Evolutionary conservation across 2,888 invertebrate species (phyloP), one percentile per base, ranked within the genome.

Genomic region (Chalcis sispes): DNA sequence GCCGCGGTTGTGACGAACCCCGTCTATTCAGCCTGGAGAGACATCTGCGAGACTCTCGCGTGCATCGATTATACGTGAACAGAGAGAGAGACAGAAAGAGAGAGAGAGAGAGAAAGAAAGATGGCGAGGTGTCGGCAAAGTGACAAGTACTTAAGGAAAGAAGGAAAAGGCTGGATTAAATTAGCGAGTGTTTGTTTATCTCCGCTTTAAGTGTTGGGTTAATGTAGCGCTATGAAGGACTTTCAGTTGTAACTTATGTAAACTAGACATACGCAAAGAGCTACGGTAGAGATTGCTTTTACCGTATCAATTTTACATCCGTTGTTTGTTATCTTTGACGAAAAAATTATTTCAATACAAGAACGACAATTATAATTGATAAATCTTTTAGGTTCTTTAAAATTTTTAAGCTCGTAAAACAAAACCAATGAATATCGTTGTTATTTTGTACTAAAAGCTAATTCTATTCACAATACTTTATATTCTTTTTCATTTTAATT

Each of bases 11-110:
- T 18, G 18, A n/a, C 5, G 13, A n/a, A n/a, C 23, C n/a, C 4
- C 8, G 62, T 46, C 75, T 74, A 69, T 62, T 69, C 66, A 56
- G 20, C n/a, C n/a, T 48, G 15, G 29, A 36, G 61, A 48, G 62
- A 58, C 62, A 56, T 69, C 54, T 32, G 50, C 56, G 59, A 72
- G 65, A 66, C 71, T 54, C 62, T n/a, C 56, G 76, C 64, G n/a
- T n/a, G 69, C 77, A 72, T 81, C 75, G 78, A 80, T 81, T 79
- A 79, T 73, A 64, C 40, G 15, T 42, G 15, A 13, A 42, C 15
- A 42, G 13, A 42, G 13, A 15, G 8, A 42, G 13, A 36, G 13
- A 15, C 15, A 2, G 42, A 15, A 42, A 13, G 7, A 42, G 42
- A 42, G 13, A 42, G 15, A 42, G 32, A 32, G 32, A 32, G 32